Conservation (phyloP, 2,888 invertebrate genomes). For the Caenorhabditis sp. region DNA sequence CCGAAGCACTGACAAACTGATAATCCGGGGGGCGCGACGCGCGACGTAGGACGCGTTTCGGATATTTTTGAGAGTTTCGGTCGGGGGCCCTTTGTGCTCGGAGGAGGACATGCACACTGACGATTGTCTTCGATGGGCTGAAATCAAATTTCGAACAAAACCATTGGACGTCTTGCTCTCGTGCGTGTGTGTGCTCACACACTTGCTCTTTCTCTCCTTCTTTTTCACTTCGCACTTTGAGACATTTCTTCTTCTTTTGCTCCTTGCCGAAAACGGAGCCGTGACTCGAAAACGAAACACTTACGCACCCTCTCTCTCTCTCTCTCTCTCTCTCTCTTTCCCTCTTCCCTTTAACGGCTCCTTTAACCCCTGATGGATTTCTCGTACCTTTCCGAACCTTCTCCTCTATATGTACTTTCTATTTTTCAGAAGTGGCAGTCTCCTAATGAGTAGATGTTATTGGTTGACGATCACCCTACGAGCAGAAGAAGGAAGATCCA, state of each 20-base stretch:
- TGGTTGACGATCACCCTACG: slow-evolving; percentile 47
- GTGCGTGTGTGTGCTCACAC: slow-evolving; percentile 13
- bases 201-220: slow-evolving; percentile 15
- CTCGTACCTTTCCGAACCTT: not conserved
- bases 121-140: slow-evolving; percentile 55
- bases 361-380: too few species aligned
- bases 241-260: not conserved
- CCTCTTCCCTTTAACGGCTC: not conserved
- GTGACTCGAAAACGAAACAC: slow-evolving; percentile 42
- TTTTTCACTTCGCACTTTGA: slow-evolving; percentile 9
- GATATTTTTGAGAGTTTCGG: too few species aligned
- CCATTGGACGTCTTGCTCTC: slow-evolving; percentile 6
- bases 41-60: too few species aligned
- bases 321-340: not conserved
- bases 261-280: slow-evolving; percentile 9
- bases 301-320: slow-evolving; percentile 25
- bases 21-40: too few species aligned
- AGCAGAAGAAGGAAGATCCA: slow-evolving; percentile 16
- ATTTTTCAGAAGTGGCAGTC: slow-evolving; percentile 38
- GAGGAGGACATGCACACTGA: slow-evolving; percentile 8
- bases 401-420: not conserved
- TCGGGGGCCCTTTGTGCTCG: not conserved
- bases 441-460: slow-evolving; percentile 60
- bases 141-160: slow-evolving; percentile 59
- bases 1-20: not conserved